phyloP scores from a whole-genome alignment of 2,113 vertebrate species.

The Zosterops hypoxanthus region DNA sequence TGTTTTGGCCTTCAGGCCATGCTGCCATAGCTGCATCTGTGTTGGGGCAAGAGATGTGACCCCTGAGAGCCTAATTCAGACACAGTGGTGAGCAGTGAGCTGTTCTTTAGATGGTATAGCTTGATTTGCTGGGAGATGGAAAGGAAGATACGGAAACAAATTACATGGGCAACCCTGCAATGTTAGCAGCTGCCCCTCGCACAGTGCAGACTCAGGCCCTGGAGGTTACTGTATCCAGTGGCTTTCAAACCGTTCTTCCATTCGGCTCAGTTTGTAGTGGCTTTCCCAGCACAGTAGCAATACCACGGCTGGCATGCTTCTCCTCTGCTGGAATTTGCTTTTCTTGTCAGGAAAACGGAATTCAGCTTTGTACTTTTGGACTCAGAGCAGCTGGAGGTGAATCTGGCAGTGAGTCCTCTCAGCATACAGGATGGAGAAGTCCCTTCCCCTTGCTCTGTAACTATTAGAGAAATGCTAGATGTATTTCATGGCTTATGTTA shows the following conservation, averaged over 20 bases:
- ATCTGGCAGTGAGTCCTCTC: background rate
- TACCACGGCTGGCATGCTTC: constrained; percentile 17
- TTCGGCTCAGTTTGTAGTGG: constrained; percentile 4
- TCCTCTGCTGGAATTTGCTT: constrained; percentile 45
- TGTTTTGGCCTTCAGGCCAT: background rate
- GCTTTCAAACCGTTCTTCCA: constrained; percentile 32
- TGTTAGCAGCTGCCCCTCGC: background rate
- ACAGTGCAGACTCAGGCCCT: background rate
- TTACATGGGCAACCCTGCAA: background rate
- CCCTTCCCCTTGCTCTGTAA: background rate
- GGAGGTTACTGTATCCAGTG: background rate
- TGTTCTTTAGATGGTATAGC: background rate
- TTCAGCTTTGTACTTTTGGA: constrained; percentile 29
- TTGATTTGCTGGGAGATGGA: background rate
- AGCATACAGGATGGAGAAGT: background rate
- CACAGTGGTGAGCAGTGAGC: background rate
- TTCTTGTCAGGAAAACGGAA: constrained; percentile 51
- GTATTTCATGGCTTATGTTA: background rate
- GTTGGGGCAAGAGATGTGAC: background rate
- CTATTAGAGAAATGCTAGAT: background rate
- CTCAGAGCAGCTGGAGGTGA: constrained; percentile 31
- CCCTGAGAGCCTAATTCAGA: background rate
- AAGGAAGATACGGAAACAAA: background rate
- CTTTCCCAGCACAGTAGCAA: constrained; percentile 64
- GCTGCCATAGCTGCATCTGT: background rate